phyloP scores from a whole-genome alignment of 2,797 vertebrate species.

The Lepilemur ruficaudatus region DNA sequence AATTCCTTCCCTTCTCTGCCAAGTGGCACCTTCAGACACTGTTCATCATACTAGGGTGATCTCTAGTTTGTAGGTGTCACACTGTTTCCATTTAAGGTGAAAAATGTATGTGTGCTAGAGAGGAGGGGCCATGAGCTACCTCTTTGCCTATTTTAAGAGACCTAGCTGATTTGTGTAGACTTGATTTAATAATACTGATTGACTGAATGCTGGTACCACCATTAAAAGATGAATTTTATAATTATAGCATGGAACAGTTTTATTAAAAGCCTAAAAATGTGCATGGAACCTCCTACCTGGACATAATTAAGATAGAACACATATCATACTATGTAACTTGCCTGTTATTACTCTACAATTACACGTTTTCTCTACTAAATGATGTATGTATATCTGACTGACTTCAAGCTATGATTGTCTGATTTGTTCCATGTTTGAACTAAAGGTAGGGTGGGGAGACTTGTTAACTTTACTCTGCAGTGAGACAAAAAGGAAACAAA shows the following conservation, averaged over 20 bases:
- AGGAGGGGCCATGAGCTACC: background rate
- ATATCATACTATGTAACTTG: background rate
- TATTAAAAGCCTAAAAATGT: slow-evolving; percentile 64
- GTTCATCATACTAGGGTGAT: background rate
- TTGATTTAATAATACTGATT: slow-evolving; percentile 87
- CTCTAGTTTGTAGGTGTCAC: background rate
- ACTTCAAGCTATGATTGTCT: background rate
- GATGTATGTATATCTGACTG: background rate
- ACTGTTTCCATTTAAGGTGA: background rate
- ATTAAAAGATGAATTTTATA: slow-evolving; percentile 88
- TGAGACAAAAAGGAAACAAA: background rate
- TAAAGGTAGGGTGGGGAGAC: background rate
- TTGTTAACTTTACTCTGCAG: background rate
- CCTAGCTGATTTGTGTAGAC: slow-evolving; percentile 90
- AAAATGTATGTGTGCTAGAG: background rate
- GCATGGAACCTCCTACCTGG: background rate
- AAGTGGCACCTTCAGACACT: background rate
- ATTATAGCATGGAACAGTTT: slow-evolving; percentile 87
- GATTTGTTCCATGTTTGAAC: slow-evolving; percentile 21
- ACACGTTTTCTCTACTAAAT: background rate
- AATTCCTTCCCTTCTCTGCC: background rate
- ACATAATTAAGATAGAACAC: background rate
- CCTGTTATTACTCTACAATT: background rate
- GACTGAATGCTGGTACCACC: slow-evolving; percentile 83
- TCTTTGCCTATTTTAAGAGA: slow-evolving; percentile 84